Conservation (phyloP, 2,113 vertebrate genomes). For the Gasterosteus nipponicus region DNA sequence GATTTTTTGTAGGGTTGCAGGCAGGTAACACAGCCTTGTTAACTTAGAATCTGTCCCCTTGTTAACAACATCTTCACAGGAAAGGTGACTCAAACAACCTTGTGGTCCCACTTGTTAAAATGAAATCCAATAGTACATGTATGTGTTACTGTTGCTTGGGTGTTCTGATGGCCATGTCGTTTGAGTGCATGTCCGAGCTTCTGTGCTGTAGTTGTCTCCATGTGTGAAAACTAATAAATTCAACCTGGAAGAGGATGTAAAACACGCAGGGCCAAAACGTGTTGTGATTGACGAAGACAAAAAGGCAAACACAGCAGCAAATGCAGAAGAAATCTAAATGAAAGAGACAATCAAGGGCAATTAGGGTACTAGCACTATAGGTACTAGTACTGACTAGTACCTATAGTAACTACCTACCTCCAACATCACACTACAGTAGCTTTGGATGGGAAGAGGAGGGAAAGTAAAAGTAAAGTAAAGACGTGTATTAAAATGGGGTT, state of each 20-base stretch:
- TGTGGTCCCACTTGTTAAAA: conserved; percentile 47
- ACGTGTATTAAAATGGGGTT: conserved; percentile 30
- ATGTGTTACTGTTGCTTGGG: conserved; percentile 9
- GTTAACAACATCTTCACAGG: conserved; percentile 40
- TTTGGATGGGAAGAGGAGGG: conserved; percentile 8
- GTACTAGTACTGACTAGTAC: too few species aligned
- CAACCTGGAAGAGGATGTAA: not conserved
- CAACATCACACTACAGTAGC: conserved; percentile 33
- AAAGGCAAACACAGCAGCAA: not conserved
- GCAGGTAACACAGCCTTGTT: conserved; percentile 40
- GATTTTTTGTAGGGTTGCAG: conserved; percentile 13
- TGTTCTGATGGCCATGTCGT: conserved; percentile 16
- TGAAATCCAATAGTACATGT: conserved; percentile 17
- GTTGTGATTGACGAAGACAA: conserved; percentile 1
- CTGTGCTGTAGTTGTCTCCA: not conserved
- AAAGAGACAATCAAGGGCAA: conserved; percentile 9
- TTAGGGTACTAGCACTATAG: not conserved
- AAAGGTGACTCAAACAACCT: conserved; percentile 35
- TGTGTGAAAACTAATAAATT: not conserved
- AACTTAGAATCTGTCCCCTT: conserved; percentile 42
- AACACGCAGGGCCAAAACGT: not conserved
- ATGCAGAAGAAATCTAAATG: not conserved
- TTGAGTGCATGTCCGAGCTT: conserved; percentile 3
- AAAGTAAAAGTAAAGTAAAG: not conserved
- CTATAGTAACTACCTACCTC: too few species aligned